Evolutionary conservation across 2,797 vertebrate species (phyloP), one percentile per base, ranked within the genome.

Genomic region (Sciurus carolinensis): DNA sequence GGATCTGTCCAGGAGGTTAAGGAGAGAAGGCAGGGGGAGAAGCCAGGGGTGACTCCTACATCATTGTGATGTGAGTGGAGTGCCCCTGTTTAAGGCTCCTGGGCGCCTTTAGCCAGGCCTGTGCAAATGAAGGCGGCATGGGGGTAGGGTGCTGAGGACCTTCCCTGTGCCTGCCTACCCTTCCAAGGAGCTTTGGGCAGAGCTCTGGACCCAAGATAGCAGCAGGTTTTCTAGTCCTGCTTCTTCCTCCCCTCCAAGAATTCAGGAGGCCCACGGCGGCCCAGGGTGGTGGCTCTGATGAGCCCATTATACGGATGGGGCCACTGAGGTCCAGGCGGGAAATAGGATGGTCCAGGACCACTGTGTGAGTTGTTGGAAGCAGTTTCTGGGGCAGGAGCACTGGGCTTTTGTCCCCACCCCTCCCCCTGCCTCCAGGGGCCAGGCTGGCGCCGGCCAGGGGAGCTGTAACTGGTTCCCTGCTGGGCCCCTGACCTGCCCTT

Each of bases 401-500:
- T 59, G 94, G 33, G 93, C 85, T 87, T 77, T 92, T 36, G 83
- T 92, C 83, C 94, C 64, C 77, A 52, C 93, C 96, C 95, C 82
- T 97, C 81, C 95, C 94, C 96, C 96, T 95, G 91, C 75, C 88
- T 95, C 72, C 92, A 39, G 89, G 83, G 94, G 83, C 94, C 64
- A 72, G 42, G 85, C 92, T 91, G 97, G 97, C 86, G 91, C 93
- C 66, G 15, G 91, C 76, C 95, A 50, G 93, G 66, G 84, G 73
- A 94, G 22, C 94, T 72, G 44, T 73, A 93, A 77, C 82, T 86
- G 95, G 81, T 85, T 92, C 96, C 97, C 91, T 94, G 64, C 97
- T 93, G 97, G 97, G 96, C 96, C 97, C 95, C 97, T 90, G 95
- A 97, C 96, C 96, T 95, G 97, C 96, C 97, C 97, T 97, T 98